Evolutionary conservation across 2,888 invertebrate genomes (phyloP).

Genomic region (Holacanthella duospinosa): DNA sequence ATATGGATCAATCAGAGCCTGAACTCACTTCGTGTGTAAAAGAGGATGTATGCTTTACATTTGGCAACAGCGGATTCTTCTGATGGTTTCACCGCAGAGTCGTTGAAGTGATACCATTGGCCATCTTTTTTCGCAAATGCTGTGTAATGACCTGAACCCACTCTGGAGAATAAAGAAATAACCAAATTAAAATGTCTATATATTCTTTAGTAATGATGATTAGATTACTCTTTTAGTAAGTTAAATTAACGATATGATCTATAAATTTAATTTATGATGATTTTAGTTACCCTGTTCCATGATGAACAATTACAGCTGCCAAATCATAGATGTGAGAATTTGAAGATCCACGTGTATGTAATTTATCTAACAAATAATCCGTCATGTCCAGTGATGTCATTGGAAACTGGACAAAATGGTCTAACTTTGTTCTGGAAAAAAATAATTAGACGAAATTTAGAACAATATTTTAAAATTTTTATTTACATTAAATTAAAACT

Average conservation of each 20-base stretch:
- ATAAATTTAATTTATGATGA: too few species aligned
- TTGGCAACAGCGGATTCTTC: slow-evolving; percentile 56
- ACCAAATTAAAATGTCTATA: neutral
- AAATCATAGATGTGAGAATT: slow-evolving; percentile 62
- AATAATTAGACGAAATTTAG: too few species aligned
- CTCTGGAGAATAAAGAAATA: slow-evolving; percentile 46
- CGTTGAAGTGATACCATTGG: slow-evolving; percentile 78
- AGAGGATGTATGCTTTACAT: slow-evolving; percentile 74
- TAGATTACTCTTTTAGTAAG: neutral
- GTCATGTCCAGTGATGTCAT: slow-evolving; percentile 65
- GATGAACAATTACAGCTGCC: slow-evolving; percentile 70
- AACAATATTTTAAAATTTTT: too few species aligned
- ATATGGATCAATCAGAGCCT: slow-evolving; percentile 38
- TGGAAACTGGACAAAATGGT: slow-evolving; percentile 66
- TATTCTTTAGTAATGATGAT: slow-evolving; percentile 9
- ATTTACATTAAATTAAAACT: neutral
- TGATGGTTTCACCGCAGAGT: slow-evolving; percentile 64
- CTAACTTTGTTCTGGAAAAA: slow-evolving; percentile 58
- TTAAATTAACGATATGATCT: neutral
- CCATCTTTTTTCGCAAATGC: slow-evolving; percentile 68
- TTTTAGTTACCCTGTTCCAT: slow-evolving; percentile 70
- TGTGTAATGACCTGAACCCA: slow-evolving; percentile 75
- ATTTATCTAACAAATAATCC: slow-evolving; percentile 57
- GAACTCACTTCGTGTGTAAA: slow-evolving; percentile 64
- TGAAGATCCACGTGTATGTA: slow-evolving; percentile 53